A percentile compares a stretch with the other conserved stretches of the same genome.
These are phyloP conservation scores for Spongia lamella DNA, from an alignment of 37 sponge, comb jelly and placozoan genomes.

Conservation along the genomic window DNA sequence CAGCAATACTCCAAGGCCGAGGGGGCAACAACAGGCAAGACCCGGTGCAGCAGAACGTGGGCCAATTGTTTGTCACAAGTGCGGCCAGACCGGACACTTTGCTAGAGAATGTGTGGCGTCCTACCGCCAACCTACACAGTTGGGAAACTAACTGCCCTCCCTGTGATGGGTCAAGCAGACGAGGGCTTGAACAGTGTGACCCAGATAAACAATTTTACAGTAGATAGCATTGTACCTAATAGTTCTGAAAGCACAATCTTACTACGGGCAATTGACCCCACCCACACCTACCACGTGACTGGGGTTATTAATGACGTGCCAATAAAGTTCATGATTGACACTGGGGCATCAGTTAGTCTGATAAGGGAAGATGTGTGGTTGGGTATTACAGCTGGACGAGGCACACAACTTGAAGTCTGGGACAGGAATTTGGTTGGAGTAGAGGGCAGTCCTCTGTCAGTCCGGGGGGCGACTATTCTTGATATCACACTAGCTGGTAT, in stretches of 20 bases:
- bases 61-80: background rate
- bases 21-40: background rate
- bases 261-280: background rate
- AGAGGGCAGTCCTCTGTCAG: background rate
- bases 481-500: background rate
- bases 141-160: background rate
- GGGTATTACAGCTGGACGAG: background rate
- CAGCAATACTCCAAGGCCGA: background rate
- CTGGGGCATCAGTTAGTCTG: constrained; percentile 7
- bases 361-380: constrained; percentile 2
- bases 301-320: background rate
- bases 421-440: background rate
- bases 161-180: background rate
- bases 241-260: background rate
- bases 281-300: background rate
- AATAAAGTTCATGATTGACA: constrained; percentile 5
- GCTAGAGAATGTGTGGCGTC: background rate
- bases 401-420: background rate
- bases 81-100: background rate
- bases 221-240: no score
- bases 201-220: no score
- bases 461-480: background rate
- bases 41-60: background rate
- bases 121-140: background rate
- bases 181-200: no score